Conservation (phyloP, 2,888 invertebrate genomes). For the Fragum whitleyi region DNA sequence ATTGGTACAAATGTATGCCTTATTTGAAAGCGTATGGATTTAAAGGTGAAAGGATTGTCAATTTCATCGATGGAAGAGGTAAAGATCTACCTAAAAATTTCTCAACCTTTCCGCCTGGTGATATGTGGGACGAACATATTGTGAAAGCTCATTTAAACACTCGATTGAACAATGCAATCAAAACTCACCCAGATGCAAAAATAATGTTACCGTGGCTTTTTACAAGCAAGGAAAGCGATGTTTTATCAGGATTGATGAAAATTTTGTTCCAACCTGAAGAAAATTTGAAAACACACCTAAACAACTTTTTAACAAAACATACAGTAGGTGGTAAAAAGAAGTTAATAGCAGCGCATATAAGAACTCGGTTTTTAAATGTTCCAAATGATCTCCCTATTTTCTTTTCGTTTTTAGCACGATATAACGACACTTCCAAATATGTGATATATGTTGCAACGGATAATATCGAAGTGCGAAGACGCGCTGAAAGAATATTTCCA, state of each 20-base stretch:
- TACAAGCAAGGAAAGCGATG: neutral
- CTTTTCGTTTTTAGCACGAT: constrained; percentile 6
- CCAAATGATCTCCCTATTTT: neutral
- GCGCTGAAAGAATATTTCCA: neutral
- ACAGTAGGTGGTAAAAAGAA: neutral
- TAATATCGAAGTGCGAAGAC: constrained; percentile 17
- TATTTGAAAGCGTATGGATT: neutral
- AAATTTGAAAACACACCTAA: neutral
- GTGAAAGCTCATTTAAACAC: neutral
- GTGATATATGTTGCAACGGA: constrained; percentile 25
- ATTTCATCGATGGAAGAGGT: constrained; percentile 2
- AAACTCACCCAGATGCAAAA: constrained; percentile 6
- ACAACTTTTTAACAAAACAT: neutral
- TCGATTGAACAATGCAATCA: neutral
- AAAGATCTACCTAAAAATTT: neutral
- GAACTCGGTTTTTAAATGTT: constrained; percentile 10
- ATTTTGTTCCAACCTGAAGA: constrained; percentile 25
- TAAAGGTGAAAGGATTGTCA: neutral
- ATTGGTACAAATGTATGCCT: constrained; percentile 40
- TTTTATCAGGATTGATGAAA: constrained; percentile 13
- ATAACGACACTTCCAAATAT: neutral
- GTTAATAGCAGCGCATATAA: constrained; percentile 44
- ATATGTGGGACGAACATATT: constrained; percentile 8
- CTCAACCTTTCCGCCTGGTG: neutral
- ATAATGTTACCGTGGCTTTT: constrained; percentile 26